phyloP scores from a whole-genome alignment of 2,113 vertebrate genomes.

The Leucoraja erinaceus region DNA sequence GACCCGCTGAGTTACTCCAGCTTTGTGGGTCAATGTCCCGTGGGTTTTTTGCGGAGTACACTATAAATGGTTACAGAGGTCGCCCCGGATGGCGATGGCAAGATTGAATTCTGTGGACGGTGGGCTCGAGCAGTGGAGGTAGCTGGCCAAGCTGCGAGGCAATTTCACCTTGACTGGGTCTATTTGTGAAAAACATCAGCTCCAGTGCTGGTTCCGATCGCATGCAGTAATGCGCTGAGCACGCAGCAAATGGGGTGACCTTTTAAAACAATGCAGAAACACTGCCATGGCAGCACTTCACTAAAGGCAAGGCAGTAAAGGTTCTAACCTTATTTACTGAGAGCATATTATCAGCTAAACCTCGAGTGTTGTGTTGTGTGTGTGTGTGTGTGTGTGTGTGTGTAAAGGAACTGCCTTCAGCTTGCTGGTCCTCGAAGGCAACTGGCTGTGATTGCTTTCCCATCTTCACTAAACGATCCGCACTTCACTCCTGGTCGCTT shows the following conservation, averaged over 20 bases:
- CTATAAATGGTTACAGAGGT: neutral
- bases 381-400: slow-evolving; percentile 46
- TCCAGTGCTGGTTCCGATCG: slow-evolving; percentile 48
- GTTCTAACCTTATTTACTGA: slow-evolving; percentile 73
- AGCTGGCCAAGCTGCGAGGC: neutral
- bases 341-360: slow-evolving; percentile 62
- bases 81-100: too few relatives aligned
- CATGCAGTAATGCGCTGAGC: slow-evolving; percentile 53
- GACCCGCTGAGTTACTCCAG: too few relatives aligned
- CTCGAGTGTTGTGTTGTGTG: slow-evolving; percentile 50
- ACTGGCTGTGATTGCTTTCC: slow-evolving; percentile 63
- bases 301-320: slow-evolving; percentile 74
- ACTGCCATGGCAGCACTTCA: slow-evolving; percentile 59
- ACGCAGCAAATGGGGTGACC: slow-evolving; percentile 68
- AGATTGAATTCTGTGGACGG: neutral
- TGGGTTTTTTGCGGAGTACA: too few relatives aligned
- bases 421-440: slow-evolving; percentile 51
- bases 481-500: slow-evolving; percentile 59
- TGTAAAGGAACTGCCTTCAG: slow-evolving; percentile 57
- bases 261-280: slow-evolving; percentile 65
- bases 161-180: slow-evolving; percentile 2
- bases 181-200: slow-evolving; percentile 46
- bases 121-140: neutral
- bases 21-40: too few relatives aligned
- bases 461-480: slow-evolving; percentile 51